A percentile compares a stretch with the other conserved stretches of the same genome.
These are phyloP conservation scores for Fukomys damarensis DNA, from an alignment of 2,113 vertebrate genomes.

Conservation along the genomic window DNA sequence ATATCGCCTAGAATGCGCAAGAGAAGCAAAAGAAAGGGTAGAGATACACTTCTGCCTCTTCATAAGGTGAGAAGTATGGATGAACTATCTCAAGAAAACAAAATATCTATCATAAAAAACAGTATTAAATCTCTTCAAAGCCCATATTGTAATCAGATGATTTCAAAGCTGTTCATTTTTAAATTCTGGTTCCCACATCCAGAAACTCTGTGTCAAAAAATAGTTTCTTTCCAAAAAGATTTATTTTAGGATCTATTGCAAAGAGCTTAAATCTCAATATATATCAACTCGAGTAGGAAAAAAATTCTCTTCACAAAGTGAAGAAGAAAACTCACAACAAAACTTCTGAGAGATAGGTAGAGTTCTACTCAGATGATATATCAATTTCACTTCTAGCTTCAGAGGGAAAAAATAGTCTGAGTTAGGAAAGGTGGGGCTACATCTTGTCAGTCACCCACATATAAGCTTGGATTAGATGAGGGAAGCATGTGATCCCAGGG, in stretches of 20 bases:
- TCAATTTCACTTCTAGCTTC: background rate
- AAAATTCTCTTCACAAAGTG: background rate
- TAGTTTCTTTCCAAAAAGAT: slow-evolving; percentile 30
- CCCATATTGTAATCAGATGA: background rate
- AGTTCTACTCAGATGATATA: background rate
- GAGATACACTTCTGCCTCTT: background rate
- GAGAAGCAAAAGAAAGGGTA: background rate
- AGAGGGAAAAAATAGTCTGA: background rate
- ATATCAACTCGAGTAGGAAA: background rate
- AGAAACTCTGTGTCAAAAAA: slow-evolving; percentile 21
- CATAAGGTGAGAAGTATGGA: background rate
- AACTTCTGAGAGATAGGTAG: background rate
- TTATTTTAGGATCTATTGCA: slow-evolving; percentile 9
- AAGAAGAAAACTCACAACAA: background rate
- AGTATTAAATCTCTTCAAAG: background rate
- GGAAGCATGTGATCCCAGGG: too few relatives aligned
- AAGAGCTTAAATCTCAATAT: slow-evolving; percentile 36
- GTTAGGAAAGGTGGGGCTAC: background rate
- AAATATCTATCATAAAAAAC: background rate
- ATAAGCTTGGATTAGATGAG: background rate
- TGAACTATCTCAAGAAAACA: background rate
- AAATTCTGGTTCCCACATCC: background rate
- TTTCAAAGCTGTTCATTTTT: slow-evolving; percentile 38
- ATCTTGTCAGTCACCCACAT: background rate
- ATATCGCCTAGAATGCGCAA: background rate